Evolutionary conservation across 2,113 vertebrate genomes (phyloP).

Genomic region (Hypomesus transpacificus): DNA sequence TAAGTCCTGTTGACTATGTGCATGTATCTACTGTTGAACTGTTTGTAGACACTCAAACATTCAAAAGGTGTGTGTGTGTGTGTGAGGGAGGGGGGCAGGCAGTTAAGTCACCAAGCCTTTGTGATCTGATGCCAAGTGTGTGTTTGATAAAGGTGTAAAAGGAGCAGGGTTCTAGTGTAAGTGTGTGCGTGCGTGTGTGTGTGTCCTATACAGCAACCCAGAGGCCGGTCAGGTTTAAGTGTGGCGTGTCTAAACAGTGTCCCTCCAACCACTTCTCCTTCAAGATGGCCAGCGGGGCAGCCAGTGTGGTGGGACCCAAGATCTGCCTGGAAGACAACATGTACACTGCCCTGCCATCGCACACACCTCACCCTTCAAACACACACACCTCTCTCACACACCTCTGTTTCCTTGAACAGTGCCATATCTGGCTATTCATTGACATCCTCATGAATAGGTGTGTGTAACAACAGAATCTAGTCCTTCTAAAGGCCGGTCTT

Average conservation of each 20-base stretch:
- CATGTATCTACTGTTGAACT: too few relatives aligned
- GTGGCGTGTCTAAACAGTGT: conserved; percentile 86
- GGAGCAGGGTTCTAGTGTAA: background rate
- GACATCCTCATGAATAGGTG: too few relatives aligned
- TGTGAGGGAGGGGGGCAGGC: background rate
- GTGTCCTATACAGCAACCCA: conserved; percentile 67
- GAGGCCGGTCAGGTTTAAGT: conserved; percentile 78
- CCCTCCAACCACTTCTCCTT: conserved; percentile 89
- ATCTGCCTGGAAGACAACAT: conserved; percentile 91
- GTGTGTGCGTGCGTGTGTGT: background rate
- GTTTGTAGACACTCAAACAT: background rate
- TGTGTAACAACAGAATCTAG: too few relatives aligned
- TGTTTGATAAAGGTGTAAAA: background rate
- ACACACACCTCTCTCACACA: too few relatives aligned
- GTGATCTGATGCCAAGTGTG: background rate
- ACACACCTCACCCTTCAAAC: background rate
- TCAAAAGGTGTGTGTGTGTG: background rate
- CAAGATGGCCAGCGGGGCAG: conserved; percentile 94
- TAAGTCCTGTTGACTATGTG: too few relatives aligned
- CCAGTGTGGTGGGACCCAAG: conserved; percentile 92
- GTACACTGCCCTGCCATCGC: conserved; percentile 68
- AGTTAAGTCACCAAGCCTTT: background rate
- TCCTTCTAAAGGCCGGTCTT: too few relatives aligned
- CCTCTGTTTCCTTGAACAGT: too few relatives aligned
- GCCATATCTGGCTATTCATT: too few relatives aligned